Evolutionary conservation across 2,797 vertebrate genomes (phyloP).

Genomic region (Erpetoichthys calabaricus): DNA sequence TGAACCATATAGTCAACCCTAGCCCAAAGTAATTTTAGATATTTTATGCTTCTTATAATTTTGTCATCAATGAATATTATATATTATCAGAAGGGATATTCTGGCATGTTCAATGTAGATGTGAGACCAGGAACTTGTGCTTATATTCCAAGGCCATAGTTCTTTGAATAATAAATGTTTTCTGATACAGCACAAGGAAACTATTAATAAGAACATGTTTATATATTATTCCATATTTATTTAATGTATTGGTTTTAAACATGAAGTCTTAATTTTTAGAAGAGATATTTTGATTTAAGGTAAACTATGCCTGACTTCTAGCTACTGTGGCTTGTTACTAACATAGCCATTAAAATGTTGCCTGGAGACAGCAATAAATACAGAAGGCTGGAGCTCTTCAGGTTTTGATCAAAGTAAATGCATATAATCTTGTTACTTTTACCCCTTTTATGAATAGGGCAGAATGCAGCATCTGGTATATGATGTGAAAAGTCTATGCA

Average conservation of each 20-base stretch:
- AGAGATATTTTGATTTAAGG: no score
- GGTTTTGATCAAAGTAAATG: slow-evolving; percentile 93
- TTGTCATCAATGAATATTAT: no score
- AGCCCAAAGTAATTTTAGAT: no score
- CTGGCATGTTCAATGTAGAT: no score
- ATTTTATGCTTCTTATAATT: no score
- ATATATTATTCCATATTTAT: slow-evolving; percentile 26
- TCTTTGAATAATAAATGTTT: slow-evolving; percentile 7
- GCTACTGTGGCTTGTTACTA: slow-evolving; percentile 61
- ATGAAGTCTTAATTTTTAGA: no score
- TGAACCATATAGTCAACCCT: no score
- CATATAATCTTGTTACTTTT: slow-evolving; percentile 87
- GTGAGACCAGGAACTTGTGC: no score
- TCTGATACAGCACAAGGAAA: slow-evolving; percentile 30
- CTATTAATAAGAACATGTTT: slow-evolving; percentile 52
- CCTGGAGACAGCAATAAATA: slow-evolving; percentile 92
- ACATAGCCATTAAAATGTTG: slow-evolving; percentile 86
- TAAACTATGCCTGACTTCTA: slow-evolving; percentile 21
- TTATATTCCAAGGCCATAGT: no score
- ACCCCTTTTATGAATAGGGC: slow-evolving; percentile 53
- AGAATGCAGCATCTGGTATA: slow-evolving; percentile 56
- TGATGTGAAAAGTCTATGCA: slow-evolving; percentile 30
- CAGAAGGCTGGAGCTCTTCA: slow-evolving; percentile 60
- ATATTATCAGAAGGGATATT: no score
- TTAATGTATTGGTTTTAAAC: no score